Percentiles rank a stretch among this genome's conserved stretches.
These are phyloP conservation scores for Tenebrosternarchus preto DNA, from an alignment of 2,113 vertebrate species.

Conservation along the genomic window DNA sequence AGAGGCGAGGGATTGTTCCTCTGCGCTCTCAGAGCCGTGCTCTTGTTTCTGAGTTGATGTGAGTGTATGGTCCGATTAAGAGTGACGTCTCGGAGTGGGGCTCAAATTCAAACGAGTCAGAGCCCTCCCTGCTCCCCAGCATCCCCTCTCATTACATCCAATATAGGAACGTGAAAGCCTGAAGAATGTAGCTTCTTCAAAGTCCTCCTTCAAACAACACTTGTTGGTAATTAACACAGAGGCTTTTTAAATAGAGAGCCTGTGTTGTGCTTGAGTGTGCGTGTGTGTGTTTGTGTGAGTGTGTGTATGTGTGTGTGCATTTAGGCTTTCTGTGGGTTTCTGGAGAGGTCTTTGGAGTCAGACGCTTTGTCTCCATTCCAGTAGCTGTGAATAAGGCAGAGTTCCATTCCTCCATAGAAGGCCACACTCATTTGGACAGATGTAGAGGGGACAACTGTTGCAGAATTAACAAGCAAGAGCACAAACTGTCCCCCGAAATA, in stretches of 20 bases:
- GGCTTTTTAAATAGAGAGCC: constrained; percentile 51
- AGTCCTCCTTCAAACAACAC: constrained; percentile 63
- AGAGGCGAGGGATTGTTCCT: constrained; percentile 60
- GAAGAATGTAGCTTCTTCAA: constrained; percentile 72
- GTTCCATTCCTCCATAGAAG: constrained; percentile 44
- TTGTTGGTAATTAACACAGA: constrained; percentile 67
- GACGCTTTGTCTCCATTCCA: constrained; percentile 37
- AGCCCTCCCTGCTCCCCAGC: constrained; percentile 60
- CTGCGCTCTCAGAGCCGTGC: constrained; percentile 60
- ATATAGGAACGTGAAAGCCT: constrained; percentile 57
- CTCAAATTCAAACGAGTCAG: constrained; percentile 62
- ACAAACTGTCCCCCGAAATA: background rate
- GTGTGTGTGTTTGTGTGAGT: constrained; percentile 17
- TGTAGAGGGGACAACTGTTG: constrained; percentile 42
- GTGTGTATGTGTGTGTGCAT: constrained; percentile 3
- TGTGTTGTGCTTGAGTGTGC: constrained; percentile 32
- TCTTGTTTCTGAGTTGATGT: constrained; percentile 55
- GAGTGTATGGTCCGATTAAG: constrained; percentile 72
- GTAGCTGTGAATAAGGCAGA: constrained; percentile 45
- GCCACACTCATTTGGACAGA: constrained; percentile 40
- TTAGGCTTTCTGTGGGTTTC: constrained; percentile 22
- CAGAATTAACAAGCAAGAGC: constrained; percentile 36
- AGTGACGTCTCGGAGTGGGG: constrained; percentile 63
- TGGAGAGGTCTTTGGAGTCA: constrained; percentile 43
- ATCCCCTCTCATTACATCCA: constrained; percentile 63